Evolutionary conservation across 1,140 invertebrate genomes (phyloP), one percentile per base, ranked within the genome.

Genomic region (Thalassaphorura encarpata): DNA sequence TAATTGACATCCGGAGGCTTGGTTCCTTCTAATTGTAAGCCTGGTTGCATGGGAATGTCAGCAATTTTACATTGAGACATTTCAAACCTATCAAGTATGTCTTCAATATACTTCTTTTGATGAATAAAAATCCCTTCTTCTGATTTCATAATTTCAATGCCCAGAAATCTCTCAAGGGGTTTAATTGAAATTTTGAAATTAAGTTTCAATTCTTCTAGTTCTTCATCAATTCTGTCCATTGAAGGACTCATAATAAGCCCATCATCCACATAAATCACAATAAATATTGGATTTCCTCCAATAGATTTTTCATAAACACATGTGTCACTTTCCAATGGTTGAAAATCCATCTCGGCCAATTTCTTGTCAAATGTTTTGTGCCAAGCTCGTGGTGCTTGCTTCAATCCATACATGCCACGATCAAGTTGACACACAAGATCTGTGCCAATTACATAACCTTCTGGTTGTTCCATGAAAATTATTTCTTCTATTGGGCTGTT

Each of bases 221-320:
- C 15, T n/a, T 27, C 8, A 64, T 52, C 42, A 65, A 57, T 46
- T 56, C 11, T 58, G 66, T 61, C 52, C 66, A 62, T 27, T 13
- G 45, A 47, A 1, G 61, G 55, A 62, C 63, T 62, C 4, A 58
- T 52, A 18, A 56, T 42, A 13, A 47, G 16, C 16, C 24, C 65
- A 19, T 42, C 66, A n/a, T 21, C 60, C 3, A 45, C 45, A 31
- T 49, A 66, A 31, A 46, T 47, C 66, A 69, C 71, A 68, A 70
- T 72, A 69, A 33, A 69, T 66, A 11, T 26, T 5, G 24, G 18
- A 26, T 61, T 64, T 63, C 72, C 68, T 15, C 55, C 67, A 33
- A 71, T 69, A 65, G 68, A 56, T 24, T 68, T 73, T 48, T 71
- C 71, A 67, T 72, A 75, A 13, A 55, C 52, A 43, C 66, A 69